Evolutionary conservation across 2,888 invertebrate genomes (phyloP).

Genomic region (Lasioglossum leucozonium): DNA sequence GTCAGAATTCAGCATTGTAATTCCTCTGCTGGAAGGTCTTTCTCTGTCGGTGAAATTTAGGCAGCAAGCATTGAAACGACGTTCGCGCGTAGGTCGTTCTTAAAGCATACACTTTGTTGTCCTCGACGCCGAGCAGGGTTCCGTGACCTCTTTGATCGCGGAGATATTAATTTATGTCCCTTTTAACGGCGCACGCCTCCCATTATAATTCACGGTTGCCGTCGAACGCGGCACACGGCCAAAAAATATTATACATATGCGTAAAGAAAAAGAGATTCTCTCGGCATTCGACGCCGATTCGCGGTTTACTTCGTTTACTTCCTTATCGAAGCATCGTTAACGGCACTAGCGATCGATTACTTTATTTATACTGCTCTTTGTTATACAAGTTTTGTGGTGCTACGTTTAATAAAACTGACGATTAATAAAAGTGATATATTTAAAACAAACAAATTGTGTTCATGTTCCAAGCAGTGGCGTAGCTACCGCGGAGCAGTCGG

Average conservation of each 20-base stretch:
- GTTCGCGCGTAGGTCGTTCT: constrained; percentile 34
- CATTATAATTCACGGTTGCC: constrained; percentile 12
- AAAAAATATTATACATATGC: constrained; percentile 1
- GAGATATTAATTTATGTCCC: constrained; percentile 40
- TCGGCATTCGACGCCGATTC: constrained; percentile 39
- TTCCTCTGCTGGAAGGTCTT: constrained; percentile 39
- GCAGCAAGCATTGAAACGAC: constrained; percentile 26
- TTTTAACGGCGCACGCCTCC: constrained; percentile 23
- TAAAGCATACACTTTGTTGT: constrained; percentile 25
- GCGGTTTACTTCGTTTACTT: background rate
- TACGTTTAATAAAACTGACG: constrained; percentile 38
- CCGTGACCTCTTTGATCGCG: constrained; percentile 43
- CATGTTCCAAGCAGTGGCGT: background rate
- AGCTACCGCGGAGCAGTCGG: too few species aligned
- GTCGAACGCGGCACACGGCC: constrained; percentile 5
- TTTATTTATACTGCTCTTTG: constrained; percentile 49
- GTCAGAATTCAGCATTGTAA: constrained; percentile 57
- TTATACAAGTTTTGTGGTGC: constrained; percentile 49
- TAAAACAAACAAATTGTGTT: constrained; percentile 25
- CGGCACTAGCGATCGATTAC: constrained; percentile 17
- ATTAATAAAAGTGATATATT: constrained; percentile 42
- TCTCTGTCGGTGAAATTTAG: constrained; percentile 55
- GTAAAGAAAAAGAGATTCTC: constrained; percentile 3
- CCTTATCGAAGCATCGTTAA: constrained; percentile 13
- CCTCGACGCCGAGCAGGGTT: constrained; percentile 21